Evolutionary conservation across 2,113 vertebrate genomes (phyloP), one percentile per base, ranked within the genome.

Genomic region (Cisticola juncidis): DNA sequence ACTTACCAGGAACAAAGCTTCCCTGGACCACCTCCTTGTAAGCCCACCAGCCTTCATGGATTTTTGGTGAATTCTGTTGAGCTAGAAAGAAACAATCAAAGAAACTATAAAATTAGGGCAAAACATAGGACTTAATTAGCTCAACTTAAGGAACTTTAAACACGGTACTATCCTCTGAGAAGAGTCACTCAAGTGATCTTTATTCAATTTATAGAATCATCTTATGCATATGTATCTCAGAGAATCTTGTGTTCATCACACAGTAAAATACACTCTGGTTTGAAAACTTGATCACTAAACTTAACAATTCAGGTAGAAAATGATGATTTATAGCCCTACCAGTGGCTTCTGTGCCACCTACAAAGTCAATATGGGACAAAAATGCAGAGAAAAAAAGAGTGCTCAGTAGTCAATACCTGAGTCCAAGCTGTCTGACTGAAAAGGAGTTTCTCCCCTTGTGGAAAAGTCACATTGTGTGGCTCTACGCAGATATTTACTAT

Each of bases 1-100:
- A 47, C 97, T 98, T 98, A 99, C 99, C 99, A 98, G 99, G 99
- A 98, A 99, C 99, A 97, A 99, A 99, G 98, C 99, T 99, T 93
- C 99, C 99, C 96, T 99, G 99, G 95, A 99, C 99, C 97, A 99
- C 99, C 95, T 99, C 99, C 96, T 99, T 99, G 96, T 99, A 99
- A 8, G 99, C 99, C 99, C 99, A 99, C 99, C 99, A 99, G 98
- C 99, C 99, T 97, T 99, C 99, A 96, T 99, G 99, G 98, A 99
- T 99, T 98, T 99, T 99, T 94, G 99, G 99, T 94, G 98, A 98
- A 98, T 98, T 99, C 92, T 99, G 99, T 97, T 99, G 99, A 97
- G 99, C 99, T 99, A 97, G 88, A 97, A 94, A 88, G 90, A 96
- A 96, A 97, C 23, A 95, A 97, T 31, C 9, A 69, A 82, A 91